Evolutionary conservation across 2,113 vertebrate genomes (phyloP).

Genomic region (Gymnocephalus cernua): DNA sequence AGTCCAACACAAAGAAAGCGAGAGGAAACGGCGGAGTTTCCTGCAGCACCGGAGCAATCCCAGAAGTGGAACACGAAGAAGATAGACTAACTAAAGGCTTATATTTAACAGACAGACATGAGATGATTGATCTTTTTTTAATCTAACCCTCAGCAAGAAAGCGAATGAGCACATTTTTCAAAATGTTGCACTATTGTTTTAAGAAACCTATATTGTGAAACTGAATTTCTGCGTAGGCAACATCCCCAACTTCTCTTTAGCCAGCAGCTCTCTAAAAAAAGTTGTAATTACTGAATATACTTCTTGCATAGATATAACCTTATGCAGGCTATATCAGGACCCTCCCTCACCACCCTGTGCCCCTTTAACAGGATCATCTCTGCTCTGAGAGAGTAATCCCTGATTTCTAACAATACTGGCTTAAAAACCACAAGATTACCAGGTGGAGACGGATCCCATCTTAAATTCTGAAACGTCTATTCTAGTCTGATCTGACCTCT

Average conservation of each 20-base stretch:
- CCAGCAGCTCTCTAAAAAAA: background rate
- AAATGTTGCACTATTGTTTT: background rate
- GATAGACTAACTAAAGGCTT: background rate
- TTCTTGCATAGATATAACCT: background rate
- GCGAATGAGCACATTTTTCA: background rate
- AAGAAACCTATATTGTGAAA: background rate
- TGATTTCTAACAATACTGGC: conserved; percentile 57
- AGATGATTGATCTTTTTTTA: background rate
- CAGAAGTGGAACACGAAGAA: too few species aligned
- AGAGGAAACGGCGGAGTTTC: too few species aligned
- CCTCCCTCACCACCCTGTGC: background rate
- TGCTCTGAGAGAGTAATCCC: conserved; percentile 64
- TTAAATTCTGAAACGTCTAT: conserved; percentile 33
- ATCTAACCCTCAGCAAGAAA: background rate
- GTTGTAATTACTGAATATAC: background rate
- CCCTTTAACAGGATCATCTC: conserved; percentile 74
- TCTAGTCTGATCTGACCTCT: conserved; percentile 12
- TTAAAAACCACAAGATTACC: conserved; percentile 62
- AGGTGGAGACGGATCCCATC: conserved; percentile 55
- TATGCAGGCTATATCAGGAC: background rate
- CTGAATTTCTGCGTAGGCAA: background rate
- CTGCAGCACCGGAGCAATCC: too few species aligned
- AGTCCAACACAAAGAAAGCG: too few species aligned
- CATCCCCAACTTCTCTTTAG: conserved; percentile 2
- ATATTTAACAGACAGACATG: conserved; percentile 4